These are phyloP conservation scores for Arge pagana DNA, from an alignment of 2,888 invertebrate genomes.

Conservation along the genomic window DNA sequence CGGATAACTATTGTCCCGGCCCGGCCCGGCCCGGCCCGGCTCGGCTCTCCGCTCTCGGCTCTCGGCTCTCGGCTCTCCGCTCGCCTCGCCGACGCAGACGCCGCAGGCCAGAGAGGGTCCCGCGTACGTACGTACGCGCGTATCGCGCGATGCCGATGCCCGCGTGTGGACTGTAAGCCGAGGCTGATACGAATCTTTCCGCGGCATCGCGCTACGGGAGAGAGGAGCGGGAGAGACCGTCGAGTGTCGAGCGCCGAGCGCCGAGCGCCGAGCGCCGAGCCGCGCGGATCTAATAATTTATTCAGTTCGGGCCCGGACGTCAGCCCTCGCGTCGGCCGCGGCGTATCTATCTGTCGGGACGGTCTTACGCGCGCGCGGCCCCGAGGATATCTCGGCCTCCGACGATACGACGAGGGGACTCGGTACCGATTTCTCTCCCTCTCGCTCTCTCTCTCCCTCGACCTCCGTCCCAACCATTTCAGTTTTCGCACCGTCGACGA, in stretches of 20 bases:
- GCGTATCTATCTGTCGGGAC: conserved; percentile 15
- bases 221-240: background rate
- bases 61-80: background rate
- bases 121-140: conserved; percentile 46
- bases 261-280: conserved; percentile 29
- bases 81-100: conserved; percentile 10
- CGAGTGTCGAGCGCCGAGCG: too few relatives aligned
- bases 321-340: conserved; percentile 20
- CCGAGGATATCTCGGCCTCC: conserved; percentile 10
- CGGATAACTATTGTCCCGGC: conserved; percentile 43
- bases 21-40: conserved; percentile 51
- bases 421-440: too few relatives aligned
- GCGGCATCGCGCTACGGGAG: conserved; percentile 23
- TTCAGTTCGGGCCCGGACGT: conserved; percentile 49
- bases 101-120: conserved; percentile 42
- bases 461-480: too few relatives aligned
- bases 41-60: conserved; percentile 7
- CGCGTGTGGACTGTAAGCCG: conserved; percentile 38
- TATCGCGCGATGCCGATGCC: conserved; percentile 35
- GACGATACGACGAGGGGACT: too few relatives aligned
- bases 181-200: conserved; percentile 52
- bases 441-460: too few relatives aligned
- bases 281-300: conserved; percentile 50
- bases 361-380: conserved; percentile 10
- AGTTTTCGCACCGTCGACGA: too few relatives aligned